Percentiles rank a stretch among this genome's conserved stretches.
phyloP scores from a whole-genome alignment of 2,113 vertebrate species.

The Equus quagga region DNA sequence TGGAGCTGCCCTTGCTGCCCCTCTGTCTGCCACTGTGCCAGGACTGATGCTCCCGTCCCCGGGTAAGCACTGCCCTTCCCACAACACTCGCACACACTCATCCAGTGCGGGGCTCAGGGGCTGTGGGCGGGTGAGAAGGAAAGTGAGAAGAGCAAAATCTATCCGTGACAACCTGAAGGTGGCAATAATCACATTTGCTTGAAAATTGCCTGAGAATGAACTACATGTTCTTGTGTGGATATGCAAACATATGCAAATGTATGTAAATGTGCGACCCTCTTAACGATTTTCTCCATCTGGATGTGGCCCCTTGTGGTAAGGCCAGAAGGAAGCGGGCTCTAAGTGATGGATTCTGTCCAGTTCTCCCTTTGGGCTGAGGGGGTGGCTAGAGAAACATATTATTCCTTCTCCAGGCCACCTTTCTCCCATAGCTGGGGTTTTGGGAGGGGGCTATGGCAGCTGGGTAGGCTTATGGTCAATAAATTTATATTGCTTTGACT shows the following conservation, averaged over 20 bases:
- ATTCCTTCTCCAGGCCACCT: background rate
- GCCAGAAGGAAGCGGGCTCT: constrained; percentile 2
- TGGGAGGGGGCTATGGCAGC: background rate
- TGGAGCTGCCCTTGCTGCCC: background rate
- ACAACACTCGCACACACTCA: background rate
- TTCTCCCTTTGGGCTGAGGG: background rate
- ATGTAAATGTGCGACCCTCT: constrained; percentile 47
- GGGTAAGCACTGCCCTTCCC: background rate
- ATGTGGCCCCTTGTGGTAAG: constrained; percentile 25
- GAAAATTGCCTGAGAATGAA: constrained; percentile 72
- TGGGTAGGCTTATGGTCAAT: background rate
- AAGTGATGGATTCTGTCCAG: background rate
- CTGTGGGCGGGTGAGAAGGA: constrained; percentile 34
- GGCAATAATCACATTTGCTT: constrained; percentile 67
- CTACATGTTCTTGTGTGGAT: constrained; percentile 18
- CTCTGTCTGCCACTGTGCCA: no score
- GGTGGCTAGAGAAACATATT: background rate
- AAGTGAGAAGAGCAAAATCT: constrained; percentile 57
- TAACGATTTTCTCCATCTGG: constrained; percentile 62
- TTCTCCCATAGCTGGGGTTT: background rate
- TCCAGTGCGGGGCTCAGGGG: background rate
- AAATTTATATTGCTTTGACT: background rate
- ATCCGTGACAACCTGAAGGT: constrained; percentile 75
- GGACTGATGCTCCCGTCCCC: background rate
- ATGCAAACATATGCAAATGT: constrained; percentile 63